A percentile compares a stretch with the other conserved stretches of the same genome.
Conservation (phyloP, 2,888 invertebrate species). For the Parnassius orleans region DNA sequence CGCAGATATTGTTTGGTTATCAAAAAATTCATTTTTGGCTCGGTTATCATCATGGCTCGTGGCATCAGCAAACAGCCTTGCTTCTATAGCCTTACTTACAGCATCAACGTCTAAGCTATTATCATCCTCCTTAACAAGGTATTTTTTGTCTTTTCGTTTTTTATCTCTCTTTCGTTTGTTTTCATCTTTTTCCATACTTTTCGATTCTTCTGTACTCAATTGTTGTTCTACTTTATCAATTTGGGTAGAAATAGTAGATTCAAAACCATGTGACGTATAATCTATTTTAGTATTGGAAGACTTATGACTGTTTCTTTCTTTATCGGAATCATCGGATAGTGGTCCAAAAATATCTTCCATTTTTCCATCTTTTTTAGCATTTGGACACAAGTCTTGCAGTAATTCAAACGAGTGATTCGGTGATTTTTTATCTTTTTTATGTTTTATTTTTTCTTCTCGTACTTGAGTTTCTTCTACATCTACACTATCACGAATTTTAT, state of each 20-base stretch:
- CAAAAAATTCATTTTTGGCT: conserved; percentile 52
- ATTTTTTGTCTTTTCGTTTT: conserved; percentile 83
- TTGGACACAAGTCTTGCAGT: conserved; percentile 47
- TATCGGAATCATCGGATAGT: conserved; percentile 86
- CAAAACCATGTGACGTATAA: conserved; percentile 45
- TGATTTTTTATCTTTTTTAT: conserved; percentile 79
- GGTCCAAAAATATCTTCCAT: conserved; percentile 95
- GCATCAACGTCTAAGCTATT: conserved; percentile 91
- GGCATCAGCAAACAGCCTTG: conserved; percentile 87
- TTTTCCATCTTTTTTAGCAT: conserved; percentile 85
- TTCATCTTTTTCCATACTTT: conserved; percentile 74
- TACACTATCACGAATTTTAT: conserved; percentile 77
- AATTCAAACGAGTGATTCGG: conserved; percentile 50
- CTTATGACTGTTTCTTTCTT: conserved; percentile 44
- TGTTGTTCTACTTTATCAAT: conserved; percentile 38
- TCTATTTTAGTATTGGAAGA: conserved; percentile 48
- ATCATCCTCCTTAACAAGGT: conserved; percentile 83
- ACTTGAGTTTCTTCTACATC: conserved; percentile 65
- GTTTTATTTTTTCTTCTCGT: conserved; percentile 78
- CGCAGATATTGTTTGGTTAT: conserved; percentile 41
- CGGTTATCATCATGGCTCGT: conserved; percentile 37
- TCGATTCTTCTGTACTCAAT: conserved; percentile 46
- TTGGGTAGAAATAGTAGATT: conserved; percentile 36
- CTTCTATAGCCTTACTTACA: conserved; percentile 90
- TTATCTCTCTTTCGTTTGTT: conserved; percentile 82